A percentile compares a stretch with the other conserved stretches of the same genome.
Evolutionary conservation across 2,113 vertebrate species (phyloP).

Genomic region (Phalacrocorax brasilianus): DNA sequence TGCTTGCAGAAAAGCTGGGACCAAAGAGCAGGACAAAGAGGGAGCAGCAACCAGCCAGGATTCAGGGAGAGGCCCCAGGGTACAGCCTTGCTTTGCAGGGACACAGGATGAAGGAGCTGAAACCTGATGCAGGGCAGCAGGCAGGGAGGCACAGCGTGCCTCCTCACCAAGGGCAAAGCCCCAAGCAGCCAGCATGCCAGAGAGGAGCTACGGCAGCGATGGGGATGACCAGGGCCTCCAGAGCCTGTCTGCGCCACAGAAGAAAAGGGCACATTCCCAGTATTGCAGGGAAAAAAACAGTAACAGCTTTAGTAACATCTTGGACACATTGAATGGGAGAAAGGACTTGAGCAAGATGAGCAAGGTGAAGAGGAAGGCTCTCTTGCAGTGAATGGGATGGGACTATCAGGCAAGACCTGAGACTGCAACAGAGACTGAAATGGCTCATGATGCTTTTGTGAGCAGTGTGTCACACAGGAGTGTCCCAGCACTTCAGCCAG

Average conservation of each 20-base stretch:
- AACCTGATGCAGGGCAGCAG: background rate
- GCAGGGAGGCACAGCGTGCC: background rate
- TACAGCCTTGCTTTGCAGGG: background rate
- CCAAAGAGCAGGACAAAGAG: background rate
- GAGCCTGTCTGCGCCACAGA: background rate
- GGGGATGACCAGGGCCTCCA: background rate
- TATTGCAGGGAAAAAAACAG: background rate
- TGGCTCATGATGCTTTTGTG: background rate
- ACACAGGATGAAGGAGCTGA: background rate
- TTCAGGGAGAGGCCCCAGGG: background rate
- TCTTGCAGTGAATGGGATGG: background rate
- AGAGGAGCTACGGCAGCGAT: background rate
- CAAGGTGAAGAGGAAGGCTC: background rate
- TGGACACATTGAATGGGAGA: background rate
- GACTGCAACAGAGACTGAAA: background rate
- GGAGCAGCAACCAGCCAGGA: background rate
- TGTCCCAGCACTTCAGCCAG: background rate
- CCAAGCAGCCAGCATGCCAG: accelerated
- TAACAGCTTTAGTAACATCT: background rate
- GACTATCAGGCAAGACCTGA: background rate
- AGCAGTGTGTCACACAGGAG: no score
- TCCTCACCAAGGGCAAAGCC: background rate
- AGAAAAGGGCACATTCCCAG: background rate
- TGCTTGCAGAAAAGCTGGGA: background rate
- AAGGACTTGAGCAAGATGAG: background rate